phyloP scores from a whole-genome alignment of 1,140 invertebrate genomes.

The Olivierus martensii region DNA sequence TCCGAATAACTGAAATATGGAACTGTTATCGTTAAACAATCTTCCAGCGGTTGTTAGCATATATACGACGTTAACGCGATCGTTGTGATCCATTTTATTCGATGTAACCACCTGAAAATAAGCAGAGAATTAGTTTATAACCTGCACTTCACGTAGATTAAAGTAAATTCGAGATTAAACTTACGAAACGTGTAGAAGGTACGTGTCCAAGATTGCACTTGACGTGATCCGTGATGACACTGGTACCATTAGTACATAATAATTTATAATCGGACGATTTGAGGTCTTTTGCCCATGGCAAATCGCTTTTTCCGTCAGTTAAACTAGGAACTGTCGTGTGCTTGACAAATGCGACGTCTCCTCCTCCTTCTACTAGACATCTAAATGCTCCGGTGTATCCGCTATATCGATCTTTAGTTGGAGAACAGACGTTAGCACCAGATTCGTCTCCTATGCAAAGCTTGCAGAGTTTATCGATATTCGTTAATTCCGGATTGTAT shows the following conservation, averaged over 20 bases:
- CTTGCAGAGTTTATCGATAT: conserved; percentile 14
- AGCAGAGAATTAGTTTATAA: too few relatives aligned
- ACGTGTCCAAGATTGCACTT: too few relatives aligned
- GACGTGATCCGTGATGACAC: too few relatives aligned
- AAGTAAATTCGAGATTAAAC: too few relatives aligned
- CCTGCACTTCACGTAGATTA: too few relatives aligned
- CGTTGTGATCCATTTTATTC: too few relatives aligned
- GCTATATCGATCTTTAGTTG: conserved; percentile 36
- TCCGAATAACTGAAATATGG: conserved; percentile 26
- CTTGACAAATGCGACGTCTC: conserved; percentile 70
- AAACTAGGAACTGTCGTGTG: conserved; percentile 11
- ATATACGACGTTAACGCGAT: not conserved
- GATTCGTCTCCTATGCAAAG: conserved; percentile 14
- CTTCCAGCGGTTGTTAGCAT: too few relatives aligned
- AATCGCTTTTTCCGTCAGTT: conserved; percentile 36
- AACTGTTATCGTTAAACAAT: too few relatives aligned
- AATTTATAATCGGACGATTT: conserved; percentile 28
- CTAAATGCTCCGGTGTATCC: conserved; percentile 69
- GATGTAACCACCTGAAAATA: too few relatives aligned
- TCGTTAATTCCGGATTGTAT: conserved; percentile 10
- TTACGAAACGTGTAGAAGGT: too few relatives aligned
- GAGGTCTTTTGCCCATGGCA: conserved; percentile 32
- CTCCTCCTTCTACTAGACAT: conserved; percentile 60
- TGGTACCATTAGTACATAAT: conserved; percentile 29
- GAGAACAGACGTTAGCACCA: too few relatives aligned